Base-by-base conservation (phyloP, 1,140 invertebrate species). In the Cydia amplana region DNA sequence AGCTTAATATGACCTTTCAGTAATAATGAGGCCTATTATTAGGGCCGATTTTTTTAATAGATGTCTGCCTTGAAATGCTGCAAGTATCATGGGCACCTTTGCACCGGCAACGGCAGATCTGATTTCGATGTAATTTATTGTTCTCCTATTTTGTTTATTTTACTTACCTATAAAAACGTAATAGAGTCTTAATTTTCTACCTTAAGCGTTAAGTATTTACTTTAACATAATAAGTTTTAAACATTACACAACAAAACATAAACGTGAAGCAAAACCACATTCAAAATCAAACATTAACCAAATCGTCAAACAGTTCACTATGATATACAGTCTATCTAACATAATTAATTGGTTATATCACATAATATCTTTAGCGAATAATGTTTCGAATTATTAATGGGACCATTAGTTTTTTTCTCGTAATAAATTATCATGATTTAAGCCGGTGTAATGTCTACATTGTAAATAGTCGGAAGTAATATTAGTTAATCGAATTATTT, bases 361-460 rank as follows among this genome's bases (percentile, higher is more conserved):
- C 64, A 67, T 67, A 67, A 67, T 67, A 67, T 67, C 28, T 67
- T 67, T 67, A 64, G 28, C 64, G 64, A 67, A 67, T 67, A 67
- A 67, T 67, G 64, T 67, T 67, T 12, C 64, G 25, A 4, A 70
- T 43, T 36, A 70, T 40, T 40, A 43, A 70, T 40, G 36, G 32
- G 14, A 18, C 65, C n/a, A 67, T 67, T 67, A 32, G 64, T 67
- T 67, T 67, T 67, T 32, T 67, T 67, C 64, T 67, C 18, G 64
- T 67, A 67, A 67, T 67, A 67, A 67, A 67, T 67, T 67, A 67
- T 32, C 28, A 14, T 64, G 63, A 67, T 67, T 67, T 67, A 67
- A 67, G 16, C 1, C n/a, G 18, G 10, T 60, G n/a, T 51, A 18
- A 51, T 51, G 12, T 18, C 49, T 51, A 51, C 49, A 51, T n/a